Percentiles rank a stretch among this genome's conserved stretches.
These are phyloP conservation scores for Meles meles DNA, from an alignment of 2,113 vertebrate species.

Conservation along the genomic window DNA sequence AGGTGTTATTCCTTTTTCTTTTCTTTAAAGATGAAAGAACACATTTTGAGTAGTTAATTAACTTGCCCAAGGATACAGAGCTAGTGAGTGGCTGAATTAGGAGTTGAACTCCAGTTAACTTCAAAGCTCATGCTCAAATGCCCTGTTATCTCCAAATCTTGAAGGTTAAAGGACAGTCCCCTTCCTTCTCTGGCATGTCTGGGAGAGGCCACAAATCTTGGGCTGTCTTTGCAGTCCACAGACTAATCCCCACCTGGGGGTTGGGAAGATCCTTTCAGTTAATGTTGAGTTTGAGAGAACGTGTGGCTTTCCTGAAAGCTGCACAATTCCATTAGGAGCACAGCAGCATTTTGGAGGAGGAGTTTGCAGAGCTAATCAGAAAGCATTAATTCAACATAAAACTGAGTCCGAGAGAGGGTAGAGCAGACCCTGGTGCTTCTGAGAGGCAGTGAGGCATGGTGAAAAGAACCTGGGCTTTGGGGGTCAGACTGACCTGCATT, in stretches of 20 bases:
- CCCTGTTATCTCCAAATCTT: neutral
- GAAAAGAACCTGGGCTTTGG: neutral
- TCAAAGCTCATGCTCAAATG: constrained; percentile 51
- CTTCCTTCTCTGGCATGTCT: neutral
- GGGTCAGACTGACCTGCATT: neutral
- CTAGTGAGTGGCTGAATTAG: constrained; percentile 14
- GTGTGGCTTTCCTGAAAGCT: neutral
- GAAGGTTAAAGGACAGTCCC: neutral
- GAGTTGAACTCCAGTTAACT: constrained; percentile 22
- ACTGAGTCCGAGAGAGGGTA: neutral
- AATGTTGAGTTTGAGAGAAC: neutral
- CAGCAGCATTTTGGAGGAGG: neutral
- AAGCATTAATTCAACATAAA: neutral
- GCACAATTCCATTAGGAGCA: neutral
- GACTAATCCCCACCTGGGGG: neutral
- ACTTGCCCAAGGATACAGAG: constrained; percentile 67
- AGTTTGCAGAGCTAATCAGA: neutral
- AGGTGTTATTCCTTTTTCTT: constrained; percentile 51
- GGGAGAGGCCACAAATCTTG: neutral
- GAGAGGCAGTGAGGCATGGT: neutral
- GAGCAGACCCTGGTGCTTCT: neutral
- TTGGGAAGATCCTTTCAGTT: neutral
- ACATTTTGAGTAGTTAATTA: constrained; percentile 64
- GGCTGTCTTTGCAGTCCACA: neutral
- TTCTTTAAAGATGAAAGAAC: constrained; percentile 48